Conservation (phyloP, 2,888 invertebrate species). For the Hoplodrina ambigua region DNA sequence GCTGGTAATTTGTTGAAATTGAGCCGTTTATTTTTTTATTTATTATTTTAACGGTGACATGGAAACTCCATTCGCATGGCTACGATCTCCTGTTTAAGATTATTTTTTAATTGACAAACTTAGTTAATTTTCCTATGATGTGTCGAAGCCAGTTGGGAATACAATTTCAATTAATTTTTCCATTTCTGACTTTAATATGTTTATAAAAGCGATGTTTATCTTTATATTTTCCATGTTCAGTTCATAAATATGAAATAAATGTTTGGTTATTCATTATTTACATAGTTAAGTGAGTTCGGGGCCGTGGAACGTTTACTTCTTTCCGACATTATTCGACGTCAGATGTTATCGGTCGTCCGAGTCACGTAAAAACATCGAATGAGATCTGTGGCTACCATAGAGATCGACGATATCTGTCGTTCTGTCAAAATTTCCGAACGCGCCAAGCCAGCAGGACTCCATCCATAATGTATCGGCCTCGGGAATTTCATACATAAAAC, state of each 20-base stretch:
- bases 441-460: conserved; percentile 84
- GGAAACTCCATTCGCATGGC: conserved; percentile 47
- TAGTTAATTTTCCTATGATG: conserved; percentile 34
- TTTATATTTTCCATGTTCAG: conserved; percentile 18
- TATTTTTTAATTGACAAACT: conserved; percentile 34
- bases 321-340: conserved; percentile 58
- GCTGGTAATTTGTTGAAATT: conserved; percentile 59
- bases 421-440: conserved; percentile 87
- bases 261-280: conserved; percentile 60
- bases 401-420: conserved; percentile 83
- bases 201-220: conserved; percentile 11
- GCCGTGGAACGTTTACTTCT: conserved; percentile 57
- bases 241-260: conserved; percentile 38
- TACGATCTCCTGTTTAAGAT: conserved; percentile 39
- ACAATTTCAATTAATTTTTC: conserved; percentile 18
- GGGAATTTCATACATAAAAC: conserved; percentile 88
- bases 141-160: conserved; percentile 16
- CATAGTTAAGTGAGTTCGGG: conserved; percentile 63
- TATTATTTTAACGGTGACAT: conserved; percentile 49
- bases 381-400: conserved; percentile 80
- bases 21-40: conserved; percentile 45
- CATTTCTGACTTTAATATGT: background rate
- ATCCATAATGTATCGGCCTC: conserved; percentile 88
- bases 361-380: conserved; percentile 77
- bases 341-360: conserved; percentile 77